phyloP scores from a whole-genome alignment of 2,113 vertebrate species.

The Spermophilus dauricus region DNA sequence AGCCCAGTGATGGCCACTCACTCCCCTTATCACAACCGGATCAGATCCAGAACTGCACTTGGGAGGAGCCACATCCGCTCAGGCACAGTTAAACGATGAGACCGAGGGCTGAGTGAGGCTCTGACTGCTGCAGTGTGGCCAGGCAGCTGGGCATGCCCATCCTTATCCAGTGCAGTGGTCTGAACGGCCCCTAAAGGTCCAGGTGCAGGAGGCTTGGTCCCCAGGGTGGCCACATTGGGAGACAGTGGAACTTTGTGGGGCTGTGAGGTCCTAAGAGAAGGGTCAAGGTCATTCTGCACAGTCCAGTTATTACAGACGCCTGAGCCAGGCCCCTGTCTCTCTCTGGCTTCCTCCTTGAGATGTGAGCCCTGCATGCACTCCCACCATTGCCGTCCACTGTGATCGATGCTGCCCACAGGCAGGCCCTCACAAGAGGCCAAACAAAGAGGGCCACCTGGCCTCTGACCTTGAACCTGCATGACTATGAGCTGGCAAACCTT shows the following conservation, averaged over 20 bases:
- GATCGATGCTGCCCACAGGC: too few relatives aligned
- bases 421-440: background rate
- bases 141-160: background rate
- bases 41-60: fast-evolving
- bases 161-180: too few relatives aligned
- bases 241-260: background rate
- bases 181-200: background rate
- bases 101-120: background rate
- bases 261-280: too few relatives aligned
- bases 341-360: background rate
- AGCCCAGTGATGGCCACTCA: background rate
- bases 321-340: background rate
- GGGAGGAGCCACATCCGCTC: background rate
- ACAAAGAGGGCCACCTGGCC: background rate
- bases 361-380: background rate
- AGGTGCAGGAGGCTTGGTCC: background rate
- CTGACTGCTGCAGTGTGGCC: background rate
- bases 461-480: background rate
- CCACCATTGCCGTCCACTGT: background rate
- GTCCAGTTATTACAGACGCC: background rate
- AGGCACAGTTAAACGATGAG: background rate
- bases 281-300: too few relatives aligned
- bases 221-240: background rate
- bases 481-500: background rate
- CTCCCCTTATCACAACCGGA: background rate